phyloP scores from a whole-genome alignment of 2,888 invertebrate species.

The Sphaerophoria taeniata region DNA sequence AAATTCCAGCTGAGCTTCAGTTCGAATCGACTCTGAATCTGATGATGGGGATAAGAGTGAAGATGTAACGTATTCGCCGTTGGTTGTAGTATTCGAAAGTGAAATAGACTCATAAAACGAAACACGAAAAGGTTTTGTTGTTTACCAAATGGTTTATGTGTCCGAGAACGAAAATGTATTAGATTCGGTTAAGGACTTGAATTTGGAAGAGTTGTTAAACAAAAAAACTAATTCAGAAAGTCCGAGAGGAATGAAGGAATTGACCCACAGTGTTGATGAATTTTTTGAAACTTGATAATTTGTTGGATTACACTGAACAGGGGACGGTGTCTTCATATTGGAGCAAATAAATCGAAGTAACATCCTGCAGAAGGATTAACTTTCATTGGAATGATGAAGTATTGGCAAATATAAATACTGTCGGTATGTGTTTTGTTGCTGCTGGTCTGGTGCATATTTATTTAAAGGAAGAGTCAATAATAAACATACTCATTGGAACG shows the following conservation, averaged over 20 bases:
- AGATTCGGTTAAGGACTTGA: not conserved
- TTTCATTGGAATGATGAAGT: conserved; percentile 23
- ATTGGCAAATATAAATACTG: conserved; percentile 46
- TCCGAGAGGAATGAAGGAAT: no score
- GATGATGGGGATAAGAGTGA: conserved; percentile 23
- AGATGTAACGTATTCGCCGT: conserved; percentile 21
- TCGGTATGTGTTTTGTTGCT: not conserved
- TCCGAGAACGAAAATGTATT: conserved; percentile 9
- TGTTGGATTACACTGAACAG: conserved; percentile 47
- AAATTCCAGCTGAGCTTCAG: conserved; percentile 20
- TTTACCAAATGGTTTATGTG: conserved; percentile 52
- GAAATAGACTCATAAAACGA: conserved; percentile 58
- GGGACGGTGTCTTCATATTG: conserved; percentile 21
- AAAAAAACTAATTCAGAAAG: no score
- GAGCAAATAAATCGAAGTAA: not conserved
- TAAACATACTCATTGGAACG: not conserved
- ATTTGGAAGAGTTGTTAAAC: not conserved
- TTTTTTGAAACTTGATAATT: conserved; percentile 54
- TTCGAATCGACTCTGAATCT: no score
- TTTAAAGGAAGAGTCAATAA: conserved; percentile 7
- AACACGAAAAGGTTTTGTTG: conserved; percentile 58
- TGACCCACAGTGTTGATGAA: conserved; percentile 27
- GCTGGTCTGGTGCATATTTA: not conserved
- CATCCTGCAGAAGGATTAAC: not conserved
- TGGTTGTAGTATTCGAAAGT: not conserved